These are phyloP conservation scores for Pseudomyrmex dendroicus DNA, from an alignment of 1,140 invertebrate genomes.

Conservation along the genomic window DNA sequence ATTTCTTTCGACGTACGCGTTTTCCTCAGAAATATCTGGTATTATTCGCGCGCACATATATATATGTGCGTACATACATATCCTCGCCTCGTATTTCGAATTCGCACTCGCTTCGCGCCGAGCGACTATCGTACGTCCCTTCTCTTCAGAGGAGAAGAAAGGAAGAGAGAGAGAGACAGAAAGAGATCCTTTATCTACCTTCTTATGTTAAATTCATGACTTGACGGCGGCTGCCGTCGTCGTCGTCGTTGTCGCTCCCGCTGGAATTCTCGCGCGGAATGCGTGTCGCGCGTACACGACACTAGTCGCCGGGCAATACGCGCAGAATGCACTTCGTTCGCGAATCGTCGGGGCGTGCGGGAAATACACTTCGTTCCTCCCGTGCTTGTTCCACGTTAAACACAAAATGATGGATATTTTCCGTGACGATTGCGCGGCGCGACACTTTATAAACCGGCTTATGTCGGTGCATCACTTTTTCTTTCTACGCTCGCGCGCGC, in stretches of 20 bases:
- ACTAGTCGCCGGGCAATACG: constrained; percentile 57
- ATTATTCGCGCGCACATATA: not conserved
- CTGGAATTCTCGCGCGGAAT: constrained; percentile 55
- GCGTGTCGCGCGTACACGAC: constrained; percentile 56
- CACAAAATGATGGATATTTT: constrained; percentile 51
- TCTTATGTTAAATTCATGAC: constrained; percentile 62
- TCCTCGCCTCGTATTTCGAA: constrained; percentile 14
- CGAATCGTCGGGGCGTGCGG: constrained; percentile 35
- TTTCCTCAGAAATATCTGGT: constrained; percentile 4
- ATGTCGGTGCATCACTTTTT: not conserved
- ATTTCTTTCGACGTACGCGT: not conserved
- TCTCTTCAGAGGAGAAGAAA: not conserved
- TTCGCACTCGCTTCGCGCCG: constrained; percentile 24
- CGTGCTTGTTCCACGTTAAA: constrained; percentile 33
- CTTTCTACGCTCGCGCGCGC: not conserved
- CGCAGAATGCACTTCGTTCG: constrained; percentile 40
- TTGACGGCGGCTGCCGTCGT: not conserved
- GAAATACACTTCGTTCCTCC: constrained; percentile 5
- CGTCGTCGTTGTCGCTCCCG: constrained; percentile 7
- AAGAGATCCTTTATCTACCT: constrained; percentile 51
- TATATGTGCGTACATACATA: too few species aligned
- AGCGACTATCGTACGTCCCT: not conserved
- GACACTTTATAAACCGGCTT: constrained; percentile 37
- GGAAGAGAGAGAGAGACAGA: too few species aligned
- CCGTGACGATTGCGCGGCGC: constrained; percentile 56